phyloP scores from a whole-genome alignment of 2,888 invertebrate genomes.

The Cantharis rustica region DNA sequence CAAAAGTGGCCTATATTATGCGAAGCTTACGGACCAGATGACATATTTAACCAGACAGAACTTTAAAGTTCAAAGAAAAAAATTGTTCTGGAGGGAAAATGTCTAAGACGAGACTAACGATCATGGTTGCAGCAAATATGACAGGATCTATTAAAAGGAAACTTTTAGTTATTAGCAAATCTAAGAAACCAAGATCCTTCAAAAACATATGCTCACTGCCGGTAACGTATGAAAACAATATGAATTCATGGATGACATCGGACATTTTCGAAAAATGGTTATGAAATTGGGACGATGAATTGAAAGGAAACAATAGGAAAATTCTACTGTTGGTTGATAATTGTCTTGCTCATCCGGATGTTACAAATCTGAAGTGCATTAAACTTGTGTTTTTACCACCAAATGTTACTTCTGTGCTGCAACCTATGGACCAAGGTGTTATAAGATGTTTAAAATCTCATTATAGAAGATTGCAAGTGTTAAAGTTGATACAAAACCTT shows the following conservation, averaged over 20 bases:
- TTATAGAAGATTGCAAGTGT: neutral
- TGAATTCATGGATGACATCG: constrained; percentile 31
- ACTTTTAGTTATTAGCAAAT: constrained; percentile 24
- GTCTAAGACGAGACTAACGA: constrained; percentile 39
- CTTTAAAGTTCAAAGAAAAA: constrained; percentile 39
- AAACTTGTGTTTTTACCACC: constrained; percentile 28
- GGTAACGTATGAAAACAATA: constrained; percentile 27
- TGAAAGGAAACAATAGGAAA: constrained; percentile 34
- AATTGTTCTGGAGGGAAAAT: constrained; percentile 42
- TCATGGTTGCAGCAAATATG: constrained; percentile 38
- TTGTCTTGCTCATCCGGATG: constrained; percentile 27
- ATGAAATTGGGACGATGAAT: constrained; percentile 31
- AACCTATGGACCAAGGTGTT: constrained; percentile 11
- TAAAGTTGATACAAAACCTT: neutral
- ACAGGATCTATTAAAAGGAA: constrained; percentile 38
- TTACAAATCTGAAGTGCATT: constrained; percentile 22
- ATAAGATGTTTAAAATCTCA: constrained; percentile 1
- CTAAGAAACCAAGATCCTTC: constrained; percentile 29
- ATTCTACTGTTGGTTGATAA: constrained; percentile 29
- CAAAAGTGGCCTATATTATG: constrained; percentile 28
- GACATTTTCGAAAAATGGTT: constrained; percentile 29
- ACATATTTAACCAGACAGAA: constrained; percentile 34
- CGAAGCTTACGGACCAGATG: constrained; percentile 5
- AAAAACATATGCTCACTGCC: constrained; percentile 17
- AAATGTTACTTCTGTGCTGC: constrained; percentile 7